Percentiles rank a stretch among this genome's conserved stretches.
Evolutionary conservation across 1,140 invertebrate genomes (phyloP).

Genomic region (Temnothorax curvispinosus): DNA sequence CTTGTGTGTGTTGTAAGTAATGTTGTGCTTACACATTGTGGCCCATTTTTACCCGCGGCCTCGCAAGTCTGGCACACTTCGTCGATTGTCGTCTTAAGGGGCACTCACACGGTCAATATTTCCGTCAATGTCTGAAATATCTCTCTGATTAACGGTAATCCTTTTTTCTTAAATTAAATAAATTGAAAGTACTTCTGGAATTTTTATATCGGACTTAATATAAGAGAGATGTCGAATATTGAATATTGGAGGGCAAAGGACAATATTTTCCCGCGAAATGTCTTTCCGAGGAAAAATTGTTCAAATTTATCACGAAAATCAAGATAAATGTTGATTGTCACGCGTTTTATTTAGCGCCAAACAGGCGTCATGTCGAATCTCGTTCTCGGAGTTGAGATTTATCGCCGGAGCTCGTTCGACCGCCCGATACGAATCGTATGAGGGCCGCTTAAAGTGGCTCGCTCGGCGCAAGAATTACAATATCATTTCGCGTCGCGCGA

Average conservation of each 20-base stretch:
- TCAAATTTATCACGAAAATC: not conserved
- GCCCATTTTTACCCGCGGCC: constrained; percentile 44
- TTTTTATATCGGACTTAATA: not conserved
- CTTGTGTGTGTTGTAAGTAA: constrained; percentile 10
- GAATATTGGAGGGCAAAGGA: not conserved
- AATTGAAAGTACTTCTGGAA: not conserved
- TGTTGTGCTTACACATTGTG: constrained; percentile 20
- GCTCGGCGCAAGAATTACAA: constrained; percentile 54
- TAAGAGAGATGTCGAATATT: not conserved
- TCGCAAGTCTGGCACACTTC: constrained; percentile 55
- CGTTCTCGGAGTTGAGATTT: constrained; percentile 22
- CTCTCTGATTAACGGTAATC: not conserved
- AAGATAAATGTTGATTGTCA: not conserved
- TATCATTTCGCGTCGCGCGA: constrained; percentile 50
- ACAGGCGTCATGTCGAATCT: not conserved
- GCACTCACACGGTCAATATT: constrained; percentile 18
- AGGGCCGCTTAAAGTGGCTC: constrained; percentile 46
- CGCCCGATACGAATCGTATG: constrained; percentile 31
- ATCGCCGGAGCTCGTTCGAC: not conserved
- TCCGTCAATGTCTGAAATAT: not conserved
- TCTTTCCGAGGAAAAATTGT: not conserved
- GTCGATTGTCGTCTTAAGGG: constrained; percentile 38
- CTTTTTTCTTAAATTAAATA: not conserved
- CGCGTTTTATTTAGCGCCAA: constrained; percentile 32
- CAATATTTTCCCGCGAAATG: not conserved